phyloP scores from a whole-genome alignment of 2,888 invertebrate species.

The Dryomyza anilis region DNA sequence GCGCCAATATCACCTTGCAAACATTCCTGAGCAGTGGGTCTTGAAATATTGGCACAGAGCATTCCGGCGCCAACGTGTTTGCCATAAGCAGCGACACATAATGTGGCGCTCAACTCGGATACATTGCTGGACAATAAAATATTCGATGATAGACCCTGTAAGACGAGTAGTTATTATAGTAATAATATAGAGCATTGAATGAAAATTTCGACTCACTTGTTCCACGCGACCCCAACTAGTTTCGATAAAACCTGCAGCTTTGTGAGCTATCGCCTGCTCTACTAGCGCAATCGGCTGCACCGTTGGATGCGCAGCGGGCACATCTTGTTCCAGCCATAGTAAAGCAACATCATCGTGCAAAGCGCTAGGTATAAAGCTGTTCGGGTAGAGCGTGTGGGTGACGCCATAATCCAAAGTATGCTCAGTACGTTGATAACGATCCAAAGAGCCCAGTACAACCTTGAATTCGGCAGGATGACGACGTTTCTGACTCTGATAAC shows the following conservation, averaged over 20 bases:
- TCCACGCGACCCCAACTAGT: constrained; percentile 34
- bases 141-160: constrained; percentile 30
- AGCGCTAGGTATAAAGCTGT: constrained; percentile 35
- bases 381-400: constrained; percentile 49
- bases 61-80: constrained; percentile 21
- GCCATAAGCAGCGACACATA: constrained; percentile 31
- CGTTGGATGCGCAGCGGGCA: constrained; percentile 38
- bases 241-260: constrained; percentile 21
- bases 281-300: constrained; percentile 45
- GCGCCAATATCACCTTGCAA: constrained; percentile 31
- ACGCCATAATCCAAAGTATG: constrained; percentile 44
- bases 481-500: constrained; percentile 29
- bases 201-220: constrained; percentile 24
- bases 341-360: constrained; percentile 48
- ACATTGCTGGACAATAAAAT: constrained; percentile 33
- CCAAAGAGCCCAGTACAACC: constrained; percentile 47
- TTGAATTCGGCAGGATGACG: constrained; percentile 54
- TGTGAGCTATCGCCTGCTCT: neutral
- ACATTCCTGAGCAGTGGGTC: neutral
- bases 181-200: neutral
- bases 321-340: constrained; percentile 50
- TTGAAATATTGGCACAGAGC: constrained; percentile 27
- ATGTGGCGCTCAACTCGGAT: constrained; percentile 19
- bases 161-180: neutral
- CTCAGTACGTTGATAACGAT: constrained; percentile 40